Percentiles rank a stretch among this genome's conserved stretches.
These are phyloP conservation scores for Babyrousa celebensis DNA, from an alignment of 2,797 vertebrate species.

Conservation along the genomic window DNA sequence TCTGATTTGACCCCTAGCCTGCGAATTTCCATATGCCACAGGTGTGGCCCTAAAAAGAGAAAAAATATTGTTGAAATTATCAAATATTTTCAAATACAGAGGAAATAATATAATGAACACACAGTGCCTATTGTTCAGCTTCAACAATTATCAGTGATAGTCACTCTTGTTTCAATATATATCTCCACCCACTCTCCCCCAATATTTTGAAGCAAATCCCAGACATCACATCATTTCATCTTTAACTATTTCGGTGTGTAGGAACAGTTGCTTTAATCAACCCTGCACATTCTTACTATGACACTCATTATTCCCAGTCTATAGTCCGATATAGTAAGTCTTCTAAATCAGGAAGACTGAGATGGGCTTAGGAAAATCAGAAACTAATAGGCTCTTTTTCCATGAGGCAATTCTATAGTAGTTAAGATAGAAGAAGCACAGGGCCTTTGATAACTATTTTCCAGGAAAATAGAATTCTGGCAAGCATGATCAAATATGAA, in stretches of 20 bases:
- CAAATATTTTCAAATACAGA: conserved; percentile 42
- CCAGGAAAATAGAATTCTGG: neutral
- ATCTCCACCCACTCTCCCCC: neutral
- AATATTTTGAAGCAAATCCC: conserved; percentile 35
- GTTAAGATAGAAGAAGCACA: conserved; percentile 3
- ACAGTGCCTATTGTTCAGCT: neutral
- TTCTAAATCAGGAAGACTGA: conserved; percentile 1
- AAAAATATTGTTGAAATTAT: conserved; percentile 51
- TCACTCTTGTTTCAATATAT: conserved; percentile 32
- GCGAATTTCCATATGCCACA: no score
- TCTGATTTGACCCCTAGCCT: no score
- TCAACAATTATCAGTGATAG: neutral
- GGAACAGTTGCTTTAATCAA: conserved; percentile 10
- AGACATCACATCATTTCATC: neutral
- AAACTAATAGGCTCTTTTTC: neutral
- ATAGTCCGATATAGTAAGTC: neutral
- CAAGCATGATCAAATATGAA: conserved; percentile 16
- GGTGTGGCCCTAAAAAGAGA: neutral
- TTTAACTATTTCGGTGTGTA: neutral
- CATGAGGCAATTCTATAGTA: neutral
- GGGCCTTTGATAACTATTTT: neutral
- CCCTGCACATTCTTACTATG: neutral
- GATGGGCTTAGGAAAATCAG: conserved; percentile 16
- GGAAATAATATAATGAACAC: neutral
- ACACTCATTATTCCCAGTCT: neutral